Evolutionary conservation across 2,888 invertebrate species (phyloP).

Genomic region (Synergus japonicus): DNA sequence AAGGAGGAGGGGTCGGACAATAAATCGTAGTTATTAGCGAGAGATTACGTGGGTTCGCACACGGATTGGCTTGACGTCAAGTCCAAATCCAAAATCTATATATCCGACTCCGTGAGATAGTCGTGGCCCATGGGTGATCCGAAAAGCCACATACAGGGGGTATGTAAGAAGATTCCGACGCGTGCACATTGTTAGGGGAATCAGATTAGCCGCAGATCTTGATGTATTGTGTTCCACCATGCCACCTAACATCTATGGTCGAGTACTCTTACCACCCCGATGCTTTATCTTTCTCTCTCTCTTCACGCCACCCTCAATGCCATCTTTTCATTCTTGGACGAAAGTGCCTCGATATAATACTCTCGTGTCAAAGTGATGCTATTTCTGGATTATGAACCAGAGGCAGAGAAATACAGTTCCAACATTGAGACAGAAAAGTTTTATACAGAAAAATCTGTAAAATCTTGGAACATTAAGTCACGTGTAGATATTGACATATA

Average conservation of each 20-base stretch:
- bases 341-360: neutral
- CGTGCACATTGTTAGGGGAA: slow-evolving; percentile 78
- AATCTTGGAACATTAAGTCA: slow-evolving; percentile 5
- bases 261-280: slow-evolving; percentile 41
- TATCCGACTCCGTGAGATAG: slow-evolving; percentile 59
- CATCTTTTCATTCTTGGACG: neutral
- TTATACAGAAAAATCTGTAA: neutral
- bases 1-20: slow-evolving; percentile 63
- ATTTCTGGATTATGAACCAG: neutral
- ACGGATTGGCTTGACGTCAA: slow-evolving; percentile 63
- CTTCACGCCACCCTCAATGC: neutral
- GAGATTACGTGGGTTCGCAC: slow-evolving; percentile 74
- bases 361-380: neutral
- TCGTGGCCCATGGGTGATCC: slow-evolving; percentile 57
- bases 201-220: slow-evolving; percentile 76
- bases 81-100: slow-evolving; percentile 75
- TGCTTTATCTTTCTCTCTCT: neutral
- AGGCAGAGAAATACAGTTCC: neutral
- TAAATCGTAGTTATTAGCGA: slow-evolving; percentile 77
- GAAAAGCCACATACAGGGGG: slow-evolving; percentile 52
- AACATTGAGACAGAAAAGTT: too few relatives aligned
- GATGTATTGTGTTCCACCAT: slow-evolving; percentile 73
- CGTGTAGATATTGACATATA: neutral
- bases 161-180: slow-evolving; percentile 77
- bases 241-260: slow-evolving; percentile 49